Conservation (phyloP, 2,113 vertebrate species). For the Saimiri boliviensis region DNA sequence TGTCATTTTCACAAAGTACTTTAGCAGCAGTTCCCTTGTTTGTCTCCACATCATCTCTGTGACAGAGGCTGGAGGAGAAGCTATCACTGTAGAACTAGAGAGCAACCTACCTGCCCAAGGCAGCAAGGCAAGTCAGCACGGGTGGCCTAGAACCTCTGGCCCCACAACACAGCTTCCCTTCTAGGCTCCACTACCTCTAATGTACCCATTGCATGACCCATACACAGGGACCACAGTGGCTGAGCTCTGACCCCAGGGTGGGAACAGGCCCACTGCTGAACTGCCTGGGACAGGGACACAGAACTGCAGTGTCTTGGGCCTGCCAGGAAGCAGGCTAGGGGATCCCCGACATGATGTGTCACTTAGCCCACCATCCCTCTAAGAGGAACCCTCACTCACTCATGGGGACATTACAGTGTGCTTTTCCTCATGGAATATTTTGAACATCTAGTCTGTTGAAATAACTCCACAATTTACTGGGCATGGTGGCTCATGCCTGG, state of each 20-base stretch:
- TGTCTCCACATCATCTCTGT: neutral
- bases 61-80: neutral
- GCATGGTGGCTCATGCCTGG: no score
- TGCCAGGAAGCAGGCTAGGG: no score
- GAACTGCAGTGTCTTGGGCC: neutral
- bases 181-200: neutral
- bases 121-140: accelerated
- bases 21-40: neutral
- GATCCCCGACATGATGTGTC: neutral
- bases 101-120: no score
- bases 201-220: neutral
- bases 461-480: neutral
- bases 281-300: neutral
- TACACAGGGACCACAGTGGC: neutral
- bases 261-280: neutral
- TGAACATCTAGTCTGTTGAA: neutral
- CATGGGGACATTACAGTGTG: neutral
- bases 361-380: neutral
- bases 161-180: no score
- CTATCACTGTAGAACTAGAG: accelerated
- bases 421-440: neutral
- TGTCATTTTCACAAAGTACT: neutral
- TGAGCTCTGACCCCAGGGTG: neutral
- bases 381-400: neutral
- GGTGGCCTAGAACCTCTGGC: neutral